A percentile compares a stretch with the other conserved stretches of the same genome.
phyloP scores from a whole-genome alignment of 2,888 invertebrate genomes.

The Bombylius major region DNA sequence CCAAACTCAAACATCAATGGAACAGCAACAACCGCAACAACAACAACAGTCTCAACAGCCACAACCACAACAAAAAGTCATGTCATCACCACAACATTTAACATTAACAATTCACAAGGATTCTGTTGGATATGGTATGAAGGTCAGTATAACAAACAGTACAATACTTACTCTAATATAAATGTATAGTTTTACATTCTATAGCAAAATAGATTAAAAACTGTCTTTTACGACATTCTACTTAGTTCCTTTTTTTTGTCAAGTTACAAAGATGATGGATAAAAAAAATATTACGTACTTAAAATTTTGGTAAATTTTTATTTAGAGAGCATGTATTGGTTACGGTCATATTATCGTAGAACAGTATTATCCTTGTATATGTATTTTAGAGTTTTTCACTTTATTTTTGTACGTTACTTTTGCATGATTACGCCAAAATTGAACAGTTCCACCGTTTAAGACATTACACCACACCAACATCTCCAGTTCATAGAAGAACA shows the following conservation, averaged over 20 bases:
- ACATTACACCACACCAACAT: no score
- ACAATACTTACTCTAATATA: no score
- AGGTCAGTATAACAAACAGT: conserved; percentile 21
- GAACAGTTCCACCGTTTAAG: no score
- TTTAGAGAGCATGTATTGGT: not conserved
- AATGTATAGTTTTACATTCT: no score
- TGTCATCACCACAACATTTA: conserved; percentile 19
- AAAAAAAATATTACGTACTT: not conserved
- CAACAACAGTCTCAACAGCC: conserved; percentile 12
- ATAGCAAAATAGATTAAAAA: no score
- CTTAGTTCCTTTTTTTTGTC: not conserved
- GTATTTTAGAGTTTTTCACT: no score
- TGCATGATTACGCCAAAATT: no score
- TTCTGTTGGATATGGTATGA: conserved; percentile 37
- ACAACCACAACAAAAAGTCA: conserved; percentile 11
- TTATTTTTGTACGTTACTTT: no score
- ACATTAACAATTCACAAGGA: conserved; percentile 36
- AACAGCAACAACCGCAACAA: conserved; percentile 3
- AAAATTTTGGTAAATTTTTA: not conserved
- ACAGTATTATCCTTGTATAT: no score
- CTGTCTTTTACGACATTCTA: no score
- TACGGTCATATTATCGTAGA: no score
- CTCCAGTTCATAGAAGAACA: no score
- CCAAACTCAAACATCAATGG: conserved; percentile 22
- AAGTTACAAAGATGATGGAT: not conserved